Evolutionary conservation across 2,888 invertebrate genomes (phyloP), one percentile per base, ranked within the genome.

Genomic region (Eretmocerus hayati): DNA sequence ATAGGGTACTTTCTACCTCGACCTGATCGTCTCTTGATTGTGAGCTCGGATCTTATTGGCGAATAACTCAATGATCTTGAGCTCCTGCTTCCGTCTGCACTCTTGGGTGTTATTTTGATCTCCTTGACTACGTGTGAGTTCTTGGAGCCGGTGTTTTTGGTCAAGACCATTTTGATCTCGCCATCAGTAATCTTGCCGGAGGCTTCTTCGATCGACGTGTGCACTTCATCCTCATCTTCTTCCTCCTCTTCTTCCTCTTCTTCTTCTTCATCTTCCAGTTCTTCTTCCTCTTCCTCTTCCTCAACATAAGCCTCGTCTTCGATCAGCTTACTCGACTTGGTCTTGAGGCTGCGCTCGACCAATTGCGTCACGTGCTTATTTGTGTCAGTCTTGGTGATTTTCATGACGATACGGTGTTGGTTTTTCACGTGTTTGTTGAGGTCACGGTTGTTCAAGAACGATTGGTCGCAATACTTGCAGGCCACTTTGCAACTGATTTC

Each of bases 111-210:
- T 21, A 54, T 54, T 32, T 54, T 54, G 11, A 54, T 49, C 19
- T 54, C 54, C 31, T 54, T 54, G 15, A 52, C 35, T 2, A 52
- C 46, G 9, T 49, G 51, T 1, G 35, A 35, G 18, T 49, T 52
- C 9, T 21, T 44, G 2, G 46, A 41, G n/a, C 47, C 53, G 13
- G 36, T 41, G 2, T 51, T 46, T n/a, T 52, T 54, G 3, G 20
- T 41, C 4, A 54, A 43, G 9, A 51, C 50, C 8, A 54, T 54
- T 26, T 52, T 52, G 11, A 54, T 54, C 4, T 52, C 54, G 3
- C 53, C 53, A 2, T 53, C 50, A 5, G 49, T 41, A 9, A 46
- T 42, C 5, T 22, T 33, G 4, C 32, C 26, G 9, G 13, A 8
- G 2, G 19, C n/a, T 21, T 2, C 13, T 11, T 22, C n/a, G 11